These are phyloP conservation scores for Nephila pilipes DNA, from an alignment of 1,140 invertebrate genomes.

Conservation along the genomic window DNA sequence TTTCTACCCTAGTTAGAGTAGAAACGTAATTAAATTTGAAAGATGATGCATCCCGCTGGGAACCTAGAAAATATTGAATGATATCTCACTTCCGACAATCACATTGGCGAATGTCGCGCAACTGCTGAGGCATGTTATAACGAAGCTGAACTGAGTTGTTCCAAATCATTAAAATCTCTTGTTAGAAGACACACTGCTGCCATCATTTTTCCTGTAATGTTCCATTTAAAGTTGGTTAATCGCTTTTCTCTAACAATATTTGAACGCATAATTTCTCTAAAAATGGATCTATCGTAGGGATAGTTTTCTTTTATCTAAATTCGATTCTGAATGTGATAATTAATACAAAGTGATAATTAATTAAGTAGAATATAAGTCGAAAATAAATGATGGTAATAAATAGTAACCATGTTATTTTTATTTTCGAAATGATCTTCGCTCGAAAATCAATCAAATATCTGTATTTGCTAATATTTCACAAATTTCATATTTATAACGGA, in stretches of 20 bases:
- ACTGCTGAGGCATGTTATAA: not conserved
- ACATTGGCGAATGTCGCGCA: not conserved
- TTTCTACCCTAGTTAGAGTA: not conserved
- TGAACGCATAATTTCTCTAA: too few relatives aligned
- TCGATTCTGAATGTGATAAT: not conserved
- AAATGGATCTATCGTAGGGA: not conserved
- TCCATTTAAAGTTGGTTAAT: not conserved
- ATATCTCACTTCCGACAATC: not conserved
- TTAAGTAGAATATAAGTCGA: not conserved
- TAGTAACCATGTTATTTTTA: too few relatives aligned
- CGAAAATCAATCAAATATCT: too few relatives aligned
- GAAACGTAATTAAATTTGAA: not conserved
- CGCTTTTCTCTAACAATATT: not conserved
- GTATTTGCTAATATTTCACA: too few relatives aligned
- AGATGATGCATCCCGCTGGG: not conserved
- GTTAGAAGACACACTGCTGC: not conserved
- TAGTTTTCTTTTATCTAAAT: not conserved
- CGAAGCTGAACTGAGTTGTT: slow-evolving; percentile 4
- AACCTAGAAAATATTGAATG: not conserved
- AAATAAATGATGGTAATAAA: too few relatives aligned
- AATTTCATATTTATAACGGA: too few relatives aligned
- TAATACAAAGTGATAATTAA: not conserved
- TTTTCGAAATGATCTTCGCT: too few relatives aligned
- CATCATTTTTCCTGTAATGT: not conserved
- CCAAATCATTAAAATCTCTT: slow-evolving; percentile 23